Conservation (phyloP, 1,140 invertebrate species). For the Argopecten irradians region DNA sequence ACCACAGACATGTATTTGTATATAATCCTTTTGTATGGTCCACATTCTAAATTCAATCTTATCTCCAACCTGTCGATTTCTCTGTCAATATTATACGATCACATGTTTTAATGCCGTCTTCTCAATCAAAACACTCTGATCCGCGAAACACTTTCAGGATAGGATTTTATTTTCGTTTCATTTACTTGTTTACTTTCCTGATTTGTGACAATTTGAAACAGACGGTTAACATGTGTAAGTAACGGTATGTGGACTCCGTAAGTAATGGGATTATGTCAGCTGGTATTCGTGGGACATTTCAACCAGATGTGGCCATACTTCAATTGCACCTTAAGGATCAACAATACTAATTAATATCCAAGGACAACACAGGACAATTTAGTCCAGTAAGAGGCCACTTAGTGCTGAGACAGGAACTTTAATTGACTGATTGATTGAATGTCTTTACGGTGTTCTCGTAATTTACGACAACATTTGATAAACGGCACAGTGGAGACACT, state of each 20-base stretch:
- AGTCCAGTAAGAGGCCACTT: not conserved
- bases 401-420: not conserved
- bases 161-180: constrained; percentile 6
- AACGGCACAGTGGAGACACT: too few relatives aligned
- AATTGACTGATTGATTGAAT: too few relatives aligned
- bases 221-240: not conserved
- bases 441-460: too few relatives aligned
- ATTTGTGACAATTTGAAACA: not conserved
- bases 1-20: not conserved
- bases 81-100: not conserved
- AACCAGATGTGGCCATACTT: not conserved
- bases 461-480: too few relatives aligned
- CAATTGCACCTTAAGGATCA: not conserved
- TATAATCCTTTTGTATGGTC: not conserved
- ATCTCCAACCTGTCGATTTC: not conserved
- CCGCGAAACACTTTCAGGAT: not conserved
- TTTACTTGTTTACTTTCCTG: constrained; percentile 16
- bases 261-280: not conserved
- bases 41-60: not conserved
- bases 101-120: not conserved
- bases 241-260: not conserved
- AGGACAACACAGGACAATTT: not conserved
- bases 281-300: not conserved
- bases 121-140: not conserved
- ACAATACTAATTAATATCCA: too few relatives aligned